A percentile compares a stretch with the other conserved stretches of the same genome.
phyloP scores from a whole-genome alignment of 2,888 invertebrate genomes.

The Toxonevra muliebris region DNA sequence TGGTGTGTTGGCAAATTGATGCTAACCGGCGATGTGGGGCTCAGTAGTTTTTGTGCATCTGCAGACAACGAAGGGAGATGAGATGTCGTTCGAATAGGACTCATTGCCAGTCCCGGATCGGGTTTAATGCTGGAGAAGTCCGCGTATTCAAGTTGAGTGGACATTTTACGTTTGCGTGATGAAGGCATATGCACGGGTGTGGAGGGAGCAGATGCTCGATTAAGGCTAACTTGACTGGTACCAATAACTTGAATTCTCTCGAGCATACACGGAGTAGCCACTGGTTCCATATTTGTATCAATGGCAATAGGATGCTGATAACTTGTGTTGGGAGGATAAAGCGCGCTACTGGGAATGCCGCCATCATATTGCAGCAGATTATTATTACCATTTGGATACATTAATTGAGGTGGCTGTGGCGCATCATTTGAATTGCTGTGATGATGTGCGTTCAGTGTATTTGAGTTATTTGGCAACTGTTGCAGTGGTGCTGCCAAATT shows the following conservation, averaged over 20 bases:
- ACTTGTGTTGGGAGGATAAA: conserved; percentile 46
- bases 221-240: conserved; percentile 51
- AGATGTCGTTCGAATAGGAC: conserved; percentile 44
- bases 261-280: conserved; percentile 51
- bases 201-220: conserved; percentile 52
- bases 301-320: conserved; percentile 34
- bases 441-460: conserved; percentile 15
- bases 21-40: conserved; percentile 49
- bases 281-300: conserved; percentile 25
- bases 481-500: conserved; percentile 45
- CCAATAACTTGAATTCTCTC: conserved; percentile 58
- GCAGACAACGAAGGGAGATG: conserved; percentile 37
- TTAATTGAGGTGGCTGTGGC: conserved; percentile 41
- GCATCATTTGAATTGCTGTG: conserved; percentile 32
- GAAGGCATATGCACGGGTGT: conserved; percentile 52
- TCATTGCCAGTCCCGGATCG: conserved; percentile 56
- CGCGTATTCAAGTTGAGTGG: conserved; percentile 56
- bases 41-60: conserved; percentile 36
- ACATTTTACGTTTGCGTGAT: conserved; percentile 60
- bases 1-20: conserved; percentile 42
- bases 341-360: conserved; percentile 44
- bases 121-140: conserved; percentile 55
- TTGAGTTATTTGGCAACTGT: conserved; percentile 28
- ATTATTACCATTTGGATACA: conserved; percentile 29
- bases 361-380: conserved; percentile 44